Conservation (phyloP, 2,113 vertebrate genomes). For the Toxostoma redivivum region DNA sequence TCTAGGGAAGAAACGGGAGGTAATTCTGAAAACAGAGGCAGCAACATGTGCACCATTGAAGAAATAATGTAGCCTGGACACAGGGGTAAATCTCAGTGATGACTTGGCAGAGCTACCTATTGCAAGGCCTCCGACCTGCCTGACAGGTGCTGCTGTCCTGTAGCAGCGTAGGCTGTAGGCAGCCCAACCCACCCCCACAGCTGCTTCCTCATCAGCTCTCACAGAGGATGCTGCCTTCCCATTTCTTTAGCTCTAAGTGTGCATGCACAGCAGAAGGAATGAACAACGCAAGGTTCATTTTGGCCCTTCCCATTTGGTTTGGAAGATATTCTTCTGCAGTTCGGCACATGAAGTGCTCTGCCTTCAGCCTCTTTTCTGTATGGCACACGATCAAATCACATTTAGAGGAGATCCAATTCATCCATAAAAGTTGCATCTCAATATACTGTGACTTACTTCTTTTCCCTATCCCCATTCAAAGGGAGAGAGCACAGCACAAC, state of each 20-base stretch:
- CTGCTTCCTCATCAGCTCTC: background rate
- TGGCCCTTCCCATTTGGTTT: background rate
- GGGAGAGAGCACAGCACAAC: background rate
- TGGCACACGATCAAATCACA: background rate
- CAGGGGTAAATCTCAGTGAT: background rate
- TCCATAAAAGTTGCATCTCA: background rate
- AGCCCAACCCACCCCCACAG: rapidly evolving
- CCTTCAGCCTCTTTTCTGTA: background rate
- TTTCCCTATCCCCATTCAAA: background rate
- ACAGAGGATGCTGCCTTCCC: background rate
- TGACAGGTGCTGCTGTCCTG: rapidly evolving
- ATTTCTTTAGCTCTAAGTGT: background rate
- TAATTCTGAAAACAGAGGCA: background rate
- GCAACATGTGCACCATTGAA: rapidly evolving
- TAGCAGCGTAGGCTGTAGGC: background rate
- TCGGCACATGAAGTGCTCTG: background rate
- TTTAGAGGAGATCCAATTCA: background rate
- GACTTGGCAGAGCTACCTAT: background rate
- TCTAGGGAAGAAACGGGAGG: background rate
- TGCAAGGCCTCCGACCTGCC: background rate
- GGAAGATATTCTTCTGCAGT: background rate
- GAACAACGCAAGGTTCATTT: background rate
- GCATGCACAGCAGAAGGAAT: background rate
- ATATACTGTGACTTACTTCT: background rate
- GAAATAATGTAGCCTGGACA: background rate